Evolutionary conservation across 2,113 vertebrate genomes (phyloP).

Genomic region (Archocentrus centrarchus): DNA sequence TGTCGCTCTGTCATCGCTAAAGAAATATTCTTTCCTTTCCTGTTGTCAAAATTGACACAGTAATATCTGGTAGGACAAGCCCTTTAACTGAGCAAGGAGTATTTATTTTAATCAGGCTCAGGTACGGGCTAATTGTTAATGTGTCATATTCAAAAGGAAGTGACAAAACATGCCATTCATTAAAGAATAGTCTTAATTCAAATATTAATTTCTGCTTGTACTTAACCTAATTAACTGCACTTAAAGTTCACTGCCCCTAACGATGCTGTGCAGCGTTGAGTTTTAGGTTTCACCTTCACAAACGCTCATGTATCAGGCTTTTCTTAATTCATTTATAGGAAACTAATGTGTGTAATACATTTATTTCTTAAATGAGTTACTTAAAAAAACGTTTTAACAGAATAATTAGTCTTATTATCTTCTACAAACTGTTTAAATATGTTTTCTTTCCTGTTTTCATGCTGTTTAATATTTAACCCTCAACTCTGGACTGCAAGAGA

Average conservation of each 20-base stretch:
- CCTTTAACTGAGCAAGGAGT: constrained; percentile 40
- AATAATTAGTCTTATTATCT: constrained; percentile 5
- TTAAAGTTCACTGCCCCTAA: constrained; percentile 24
- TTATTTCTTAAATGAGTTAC: not conserved
- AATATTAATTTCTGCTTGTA: constrained; percentile 35
- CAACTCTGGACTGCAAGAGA: constrained; percentile 5
- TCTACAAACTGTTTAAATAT: constrained; percentile 1
- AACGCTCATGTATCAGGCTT: not conserved
- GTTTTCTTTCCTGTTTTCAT: constrained; percentile 15
- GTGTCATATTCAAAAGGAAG: constrained; percentile 9
- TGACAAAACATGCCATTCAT: constrained; percentile 53
- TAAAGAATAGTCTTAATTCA: constrained; percentile 31
- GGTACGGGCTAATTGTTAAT: constrained; percentile 45
- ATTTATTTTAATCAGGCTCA: constrained; percentile 53
- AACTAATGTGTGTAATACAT: not conserved
- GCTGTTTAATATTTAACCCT: constrained; percentile 15
- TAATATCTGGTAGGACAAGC: constrained; percentile 28
- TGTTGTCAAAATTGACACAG: constrained; percentile 36
- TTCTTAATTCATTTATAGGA: not conserved
- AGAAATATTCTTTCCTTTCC: constrained; percentile 42
- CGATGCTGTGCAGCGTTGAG: not conserved
- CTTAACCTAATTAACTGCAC: constrained; percentile 37
- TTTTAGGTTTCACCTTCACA: not conserved
- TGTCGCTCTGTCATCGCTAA: constrained; percentile 33
- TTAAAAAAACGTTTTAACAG: not conserved